Conservation (phyloP, 1,140 invertebrate genomes). For the Macrobrachium nipponense region DNA sequence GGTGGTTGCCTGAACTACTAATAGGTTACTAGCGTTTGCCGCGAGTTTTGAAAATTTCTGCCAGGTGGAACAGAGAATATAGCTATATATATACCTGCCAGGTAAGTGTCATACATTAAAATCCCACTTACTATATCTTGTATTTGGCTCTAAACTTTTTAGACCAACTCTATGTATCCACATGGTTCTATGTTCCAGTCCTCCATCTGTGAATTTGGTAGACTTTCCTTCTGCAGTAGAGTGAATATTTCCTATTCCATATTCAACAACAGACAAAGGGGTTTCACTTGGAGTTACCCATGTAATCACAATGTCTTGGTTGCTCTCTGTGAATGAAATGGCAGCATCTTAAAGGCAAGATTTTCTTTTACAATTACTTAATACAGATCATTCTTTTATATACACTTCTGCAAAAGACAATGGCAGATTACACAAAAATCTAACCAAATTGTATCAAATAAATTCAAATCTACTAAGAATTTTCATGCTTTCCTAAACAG, state of each 20-base stretch:
- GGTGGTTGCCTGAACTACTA: too few species aligned
- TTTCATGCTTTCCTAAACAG: too few species aligned
- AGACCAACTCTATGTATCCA: constrained; percentile 39
- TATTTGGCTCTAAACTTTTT: constrained; percentile 5
- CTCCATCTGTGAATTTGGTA: constrained; percentile 23
- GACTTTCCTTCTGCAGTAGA: neutral
- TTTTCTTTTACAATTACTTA: neutral
- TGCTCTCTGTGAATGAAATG: constrained; percentile 13
- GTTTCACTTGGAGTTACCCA: constrained; percentile 28
- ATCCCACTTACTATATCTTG: constrained; percentile 29
- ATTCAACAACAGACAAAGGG: neutral
- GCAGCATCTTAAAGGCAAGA: neutral
- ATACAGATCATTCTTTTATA: too few species aligned
- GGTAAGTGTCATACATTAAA: too few species aligned
- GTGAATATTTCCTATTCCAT: neutral
- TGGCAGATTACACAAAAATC: too few species aligned
- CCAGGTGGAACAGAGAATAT: too few species aligned
- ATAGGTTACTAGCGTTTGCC: too few species aligned
- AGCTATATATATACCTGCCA: too few species aligned
- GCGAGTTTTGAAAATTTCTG: too few species aligned
- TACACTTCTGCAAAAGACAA: too few species aligned
- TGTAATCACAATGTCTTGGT: constrained; percentile 33
- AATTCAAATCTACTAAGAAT: too few species aligned
- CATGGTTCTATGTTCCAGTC: constrained; percentile 8
- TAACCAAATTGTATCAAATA: too few species aligned